Base-by-base conservation (phyloP, 2,113 vertebrate species). In the Nerophis ophidion region DNA sequence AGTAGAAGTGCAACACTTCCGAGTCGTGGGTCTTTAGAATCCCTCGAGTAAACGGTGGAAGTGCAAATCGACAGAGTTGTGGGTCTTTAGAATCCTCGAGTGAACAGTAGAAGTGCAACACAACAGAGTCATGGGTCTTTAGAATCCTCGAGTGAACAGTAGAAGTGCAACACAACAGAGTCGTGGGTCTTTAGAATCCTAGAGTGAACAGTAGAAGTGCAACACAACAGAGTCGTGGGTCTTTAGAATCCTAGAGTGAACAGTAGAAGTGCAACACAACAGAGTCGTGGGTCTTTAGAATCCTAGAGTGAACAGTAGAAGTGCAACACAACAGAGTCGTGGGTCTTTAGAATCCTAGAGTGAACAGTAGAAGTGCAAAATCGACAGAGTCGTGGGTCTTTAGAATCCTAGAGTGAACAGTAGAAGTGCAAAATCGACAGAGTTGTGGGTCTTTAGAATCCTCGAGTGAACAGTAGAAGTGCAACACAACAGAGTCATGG, bases 131-230 rank as follows among this genome's bases (percentile, higher is more conserved):
- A 26, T 26, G 26, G 26, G 26, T 36, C 34, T 66, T 36, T 26
- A 38, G 44, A 48, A 40, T 63, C 19, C 8, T 7, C 57, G 48
- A 61, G 56, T 17, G 42, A 60, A 40, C 49, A 60, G 16, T 3
- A 57, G 65, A 65, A 61, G 16, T 74, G 40, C 50, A 59, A 51
- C 34, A 54, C 54, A 8, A 19, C 26, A 12, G 2, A 72, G 69
- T 75, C 55, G 26, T 26, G 26, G 26, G 26, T 36, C 34, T 66
- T 36, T 26, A 38, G 44, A 48, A 40, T 63, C 19, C 8, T 7
- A 59, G 48, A 61, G 56, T 17, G 42, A 60, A 40, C 49, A 60
- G 16, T 3, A 57, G 65, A 65, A 61, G 16, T 74, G 40, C 50
- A 59, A 51, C 34, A 54, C 54, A 8, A 19, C 26, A 12, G 2